Percentiles rank a stretch among this genome's conserved stretches.
Conservation (phyloP, 2,797 vertebrate species). For the Chanos chanos region DNA sequence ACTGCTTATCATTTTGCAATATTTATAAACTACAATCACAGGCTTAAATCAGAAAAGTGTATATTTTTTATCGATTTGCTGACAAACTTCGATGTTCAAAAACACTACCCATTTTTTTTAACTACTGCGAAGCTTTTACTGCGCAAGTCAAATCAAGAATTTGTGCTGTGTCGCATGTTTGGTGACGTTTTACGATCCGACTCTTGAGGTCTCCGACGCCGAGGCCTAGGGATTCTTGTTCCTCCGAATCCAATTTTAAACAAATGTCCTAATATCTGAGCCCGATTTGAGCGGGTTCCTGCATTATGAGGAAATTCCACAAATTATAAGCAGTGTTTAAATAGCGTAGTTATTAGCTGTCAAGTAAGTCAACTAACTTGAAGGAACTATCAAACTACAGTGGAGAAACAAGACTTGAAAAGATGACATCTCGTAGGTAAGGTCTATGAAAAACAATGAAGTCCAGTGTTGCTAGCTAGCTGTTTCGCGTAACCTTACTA, state of each 20-base stretch:
- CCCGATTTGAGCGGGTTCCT: slow-evolving; percentile 54
- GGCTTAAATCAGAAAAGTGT: too few species aligned
- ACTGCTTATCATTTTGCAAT: too few species aligned
- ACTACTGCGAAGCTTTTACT: too few species aligned
- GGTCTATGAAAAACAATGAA: slow-evolving; percentile 33
- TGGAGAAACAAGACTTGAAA: slow-evolving; percentile 62
- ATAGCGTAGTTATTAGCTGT: slow-evolving; percentile 45
- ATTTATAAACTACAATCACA: too few species aligned
- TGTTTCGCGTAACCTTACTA: too few species aligned
- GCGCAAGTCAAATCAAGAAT: neutral
- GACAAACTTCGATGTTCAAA: too few species aligned
- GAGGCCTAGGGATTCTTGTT: slow-evolving; percentile 66
- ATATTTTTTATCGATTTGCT: too few species aligned
- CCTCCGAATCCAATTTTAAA: slow-evolving; percentile 24
- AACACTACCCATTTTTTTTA: too few species aligned
- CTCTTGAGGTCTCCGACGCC: slow-evolving; percentile 63
- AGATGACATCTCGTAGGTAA: slow-evolving; percentile 83
- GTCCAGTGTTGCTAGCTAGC: neutral
- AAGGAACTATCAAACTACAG: slow-evolving; percentile 57
- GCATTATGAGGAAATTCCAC: slow-evolving; percentile 61
- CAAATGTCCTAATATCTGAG: slow-evolving; percentile 51
- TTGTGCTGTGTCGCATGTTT: slow-evolving; percentile 66
- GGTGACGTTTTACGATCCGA: slow-evolving; percentile 72
- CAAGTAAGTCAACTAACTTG: slow-evolving; percentile 55
- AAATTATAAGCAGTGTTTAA: slow-evolving; percentile 29